Base-by-base conservation (phyloP, 2,797 vertebrate genomes). In the Cryptoprocta ferox region DNA sequence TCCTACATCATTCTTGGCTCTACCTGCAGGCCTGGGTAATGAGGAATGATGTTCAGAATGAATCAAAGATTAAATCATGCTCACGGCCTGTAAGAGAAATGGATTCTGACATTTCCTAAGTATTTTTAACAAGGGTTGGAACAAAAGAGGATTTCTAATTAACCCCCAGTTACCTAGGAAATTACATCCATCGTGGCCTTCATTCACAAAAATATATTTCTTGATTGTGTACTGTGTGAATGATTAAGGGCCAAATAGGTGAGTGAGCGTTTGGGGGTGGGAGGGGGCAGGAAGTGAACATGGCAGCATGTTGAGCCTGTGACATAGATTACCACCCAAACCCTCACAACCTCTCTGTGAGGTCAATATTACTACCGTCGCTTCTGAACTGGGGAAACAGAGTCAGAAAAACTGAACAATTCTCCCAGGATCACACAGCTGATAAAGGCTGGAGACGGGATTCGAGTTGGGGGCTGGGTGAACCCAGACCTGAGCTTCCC, bases 111-210 rank as follows among this genome's bases (percentile, higher is more conserved):
- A 95, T 83, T 90, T 96, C 90, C 66, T 92, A 94, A 91, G 92
- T 93, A 91, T 95, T 94, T 94, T 90, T 96, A 98, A 97, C 93
- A 95, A 94, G 89, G 88, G 84, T 63, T 97, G 82, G 85, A 92
- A 95, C 76, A 96, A 91, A 96, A 87, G 93, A 95, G 21, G 53
- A 89, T 93, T 97, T 97, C 84, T 94, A 97, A 97, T 96, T 97
- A 98, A 97, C 95, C 94, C 73, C 82, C 81, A 80, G 96, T 97
- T 97, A 92, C 78, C 78, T 89, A 89, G 84, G 37, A 97, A 97
- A 98, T 95, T 86, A 48, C 50, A 97, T 61, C 76, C 35, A 24
- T 81, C 68, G 91, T 7, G 28, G 70, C 15, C 15, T 91, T 94
- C 95, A 96, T 82, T 95, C 95, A 97, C 63, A 95, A 90, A 95